Evolutionary conservation across 2,888 invertebrate species (phyloP).

Genomic region (Eupithecia vulgata): DNA sequence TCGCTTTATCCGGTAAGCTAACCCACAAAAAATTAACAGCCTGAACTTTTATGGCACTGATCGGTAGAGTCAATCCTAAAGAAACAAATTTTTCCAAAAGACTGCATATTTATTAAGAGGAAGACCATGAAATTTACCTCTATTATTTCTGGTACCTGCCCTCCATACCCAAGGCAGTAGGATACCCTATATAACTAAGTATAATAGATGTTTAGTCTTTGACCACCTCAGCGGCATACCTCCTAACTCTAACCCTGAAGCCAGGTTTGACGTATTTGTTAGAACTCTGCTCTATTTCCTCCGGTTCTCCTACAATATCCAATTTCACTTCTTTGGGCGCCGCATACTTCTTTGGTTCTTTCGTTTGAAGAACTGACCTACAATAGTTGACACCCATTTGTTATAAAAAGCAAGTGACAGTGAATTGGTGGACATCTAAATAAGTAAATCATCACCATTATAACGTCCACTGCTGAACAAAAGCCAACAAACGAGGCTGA

Average conservation of each 20-base stretch:
- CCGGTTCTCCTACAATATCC: conserved; percentile 60
- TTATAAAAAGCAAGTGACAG: not conserved
- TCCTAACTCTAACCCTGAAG: conserved; percentile 66
- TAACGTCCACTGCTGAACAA: not conserved
- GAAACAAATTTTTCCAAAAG: no score
- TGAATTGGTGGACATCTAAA: not conserved
- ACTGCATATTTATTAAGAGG: no score
- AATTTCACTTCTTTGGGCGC: conserved; percentile 49
- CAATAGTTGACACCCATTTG: conserved; percentile 45
- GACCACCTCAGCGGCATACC: conserved; percentile 57
- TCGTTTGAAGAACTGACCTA: conserved; percentile 62
- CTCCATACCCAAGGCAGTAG: no score
- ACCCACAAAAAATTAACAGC: no score
- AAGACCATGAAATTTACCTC: no score
- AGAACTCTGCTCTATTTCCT: conserved; percentile 57
- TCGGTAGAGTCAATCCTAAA: no score
- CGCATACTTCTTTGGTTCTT: conserved; percentile 51
- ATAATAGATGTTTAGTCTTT: not conserved
- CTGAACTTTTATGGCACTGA: no score
- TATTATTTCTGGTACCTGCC: no score
- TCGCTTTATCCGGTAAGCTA: no score
- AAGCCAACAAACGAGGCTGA: not conserved
- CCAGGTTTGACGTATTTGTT: conserved; percentile 61
- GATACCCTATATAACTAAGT: not conserved
- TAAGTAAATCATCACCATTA: not conserved